Evolutionary conservation across 2,888 invertebrate genomes (phyloP), one percentile per base, ranked within the genome.

Genomic region (Nomada hirtipes): DNA sequence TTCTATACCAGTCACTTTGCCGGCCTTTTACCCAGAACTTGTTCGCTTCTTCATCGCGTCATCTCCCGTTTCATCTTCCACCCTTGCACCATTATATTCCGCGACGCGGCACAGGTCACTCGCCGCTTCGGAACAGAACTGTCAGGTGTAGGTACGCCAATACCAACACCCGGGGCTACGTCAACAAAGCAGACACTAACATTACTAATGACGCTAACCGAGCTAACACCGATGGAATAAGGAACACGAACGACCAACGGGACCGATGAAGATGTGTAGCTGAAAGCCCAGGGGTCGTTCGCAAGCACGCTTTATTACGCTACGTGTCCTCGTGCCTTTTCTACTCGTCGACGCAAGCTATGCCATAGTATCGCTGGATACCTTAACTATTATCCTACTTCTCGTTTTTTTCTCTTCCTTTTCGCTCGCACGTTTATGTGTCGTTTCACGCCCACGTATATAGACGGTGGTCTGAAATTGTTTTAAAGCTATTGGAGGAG

Each of bases 271-370:
- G 78, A 79, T 60, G 81, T 75, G 83, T 75, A 42, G 72, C 75
- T 53, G 68, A 63, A 79, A 69, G 60, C 42, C 59, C 69, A 78
- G 53, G 36, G 78, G 64, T 80, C 75, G 65, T 83, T 78, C 76
- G 78, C 29, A 77, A 76, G 82, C 85, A 84, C 89, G 88, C 91
- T 92, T 91, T 91, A 91, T 90, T 90, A 89, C 90, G 85, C 88
- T 88, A 91, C 91, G 89, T 90, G 91, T 88, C 57, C 81, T 20
- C 10, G 20, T 87, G 87, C 86, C 83, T 88, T 88, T 85, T 29
- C 47, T 84, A 78, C 72, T 79, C 82, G 79, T 78, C 81, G 84
- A 72, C 79, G 69, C 76, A 72, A 72, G 63, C 77, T n/a, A 59
- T 36, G 26, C 59, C 36, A 36, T 36, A 42, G 15, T 83, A 88